A percentile compares a stretch with the other conserved stretches of the same genome.
Conservation (phyloP, 1,140 invertebrate species). For the Ganaspis sp. region DNA sequence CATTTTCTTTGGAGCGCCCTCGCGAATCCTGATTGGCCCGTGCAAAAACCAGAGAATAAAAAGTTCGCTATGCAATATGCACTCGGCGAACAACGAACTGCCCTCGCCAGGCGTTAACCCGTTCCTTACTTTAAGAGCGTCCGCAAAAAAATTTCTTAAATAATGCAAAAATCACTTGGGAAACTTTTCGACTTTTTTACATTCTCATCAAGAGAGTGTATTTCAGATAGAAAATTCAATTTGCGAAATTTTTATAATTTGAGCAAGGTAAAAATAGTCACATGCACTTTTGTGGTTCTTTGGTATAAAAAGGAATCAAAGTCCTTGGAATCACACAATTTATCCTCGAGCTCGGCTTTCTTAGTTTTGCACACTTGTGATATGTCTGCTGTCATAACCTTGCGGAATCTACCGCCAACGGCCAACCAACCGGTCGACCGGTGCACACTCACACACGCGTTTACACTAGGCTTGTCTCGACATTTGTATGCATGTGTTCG, state of each 20-base stretch:
- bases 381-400: conserved; percentile 28
- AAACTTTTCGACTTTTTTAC: background rate
- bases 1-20: conserved; percentile 68
- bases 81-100: conserved; percentile 56
- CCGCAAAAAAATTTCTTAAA: too few species aligned
- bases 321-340: conserved; percentile 12
- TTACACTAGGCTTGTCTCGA: background rate
- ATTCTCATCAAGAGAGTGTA: background rate
- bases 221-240: too few species aligned
- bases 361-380: conserved; percentile 11
- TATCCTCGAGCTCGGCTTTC: background rate
- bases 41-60: conserved; percentile 59
- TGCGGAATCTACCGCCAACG: conserved; percentile 24
- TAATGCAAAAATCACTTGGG: too few species aligned
- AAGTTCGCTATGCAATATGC: conserved; percentile 63
- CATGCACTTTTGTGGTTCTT: background rate
- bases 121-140: conserved; percentile 41
- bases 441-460: conserved; percentile 13
- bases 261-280: background rate
- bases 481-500: background rate
- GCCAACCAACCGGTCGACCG: conserved; percentile 6
- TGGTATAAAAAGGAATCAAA: background rate
- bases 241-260: too few species aligned
- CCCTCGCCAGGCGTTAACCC: conserved; percentile 47
- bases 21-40: conserved; percentile 72